Evolutionary conservation across 2,888 invertebrate genomes (phyloP).

Genomic region (Eudasyphora cyanicolor): DNA sequence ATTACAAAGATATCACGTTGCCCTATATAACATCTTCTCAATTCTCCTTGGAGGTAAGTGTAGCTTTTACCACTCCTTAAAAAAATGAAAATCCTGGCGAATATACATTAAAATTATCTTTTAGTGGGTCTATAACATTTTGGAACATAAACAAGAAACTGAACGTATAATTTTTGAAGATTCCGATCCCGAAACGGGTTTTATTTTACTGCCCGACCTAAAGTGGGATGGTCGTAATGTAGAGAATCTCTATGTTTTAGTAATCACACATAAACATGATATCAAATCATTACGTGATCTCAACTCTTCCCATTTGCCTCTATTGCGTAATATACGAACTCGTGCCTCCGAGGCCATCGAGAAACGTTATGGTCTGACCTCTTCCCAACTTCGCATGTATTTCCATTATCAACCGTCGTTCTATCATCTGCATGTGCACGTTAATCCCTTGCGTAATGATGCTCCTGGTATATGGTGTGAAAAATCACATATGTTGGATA

Average conservation of each 20-base stretch:
- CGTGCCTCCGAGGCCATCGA: constrained; percentile 88
- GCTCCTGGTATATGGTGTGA: constrained; percentile 91
- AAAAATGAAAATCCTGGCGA: constrained; percentile 36
- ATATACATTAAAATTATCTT: constrained; percentile 26
- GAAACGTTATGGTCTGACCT: constrained; percentile 87
- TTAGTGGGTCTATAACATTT: constrained; percentile 98
- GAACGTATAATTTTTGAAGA: constrained; percentile 94
- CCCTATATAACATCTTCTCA: constrained; percentile 88
- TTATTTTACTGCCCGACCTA: constrained; percentile 94
- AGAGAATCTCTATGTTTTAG: constrained; percentile 92
- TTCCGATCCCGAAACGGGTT: constrained; percentile 87
- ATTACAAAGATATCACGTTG: constrained; percentile 89
- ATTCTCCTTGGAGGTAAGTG: constrained; percentile 88
- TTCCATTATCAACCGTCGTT: constrained; percentile 98
- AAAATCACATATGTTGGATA: constrained; percentile 91
- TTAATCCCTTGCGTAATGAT: constrained; percentile 83
- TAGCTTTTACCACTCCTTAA: constrained; percentile 39
- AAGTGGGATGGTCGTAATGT: constrained; percentile 94
- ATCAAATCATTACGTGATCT: constrained; percentile 94
- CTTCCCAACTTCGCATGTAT: constrained; percentile 89
- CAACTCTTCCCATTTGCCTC: constrained; percentile 86
- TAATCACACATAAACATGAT: constrained; percentile 86
- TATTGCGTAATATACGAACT: constrained; percentile 90
- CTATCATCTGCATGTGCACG: constrained; percentile 92
- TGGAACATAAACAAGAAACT: constrained; percentile 93